Evolutionary conservation across 2,797 vertebrate genomes (phyloP), one percentile per base, ranked within the genome.

Genomic region (Eulemur rubriventer): DNA sequence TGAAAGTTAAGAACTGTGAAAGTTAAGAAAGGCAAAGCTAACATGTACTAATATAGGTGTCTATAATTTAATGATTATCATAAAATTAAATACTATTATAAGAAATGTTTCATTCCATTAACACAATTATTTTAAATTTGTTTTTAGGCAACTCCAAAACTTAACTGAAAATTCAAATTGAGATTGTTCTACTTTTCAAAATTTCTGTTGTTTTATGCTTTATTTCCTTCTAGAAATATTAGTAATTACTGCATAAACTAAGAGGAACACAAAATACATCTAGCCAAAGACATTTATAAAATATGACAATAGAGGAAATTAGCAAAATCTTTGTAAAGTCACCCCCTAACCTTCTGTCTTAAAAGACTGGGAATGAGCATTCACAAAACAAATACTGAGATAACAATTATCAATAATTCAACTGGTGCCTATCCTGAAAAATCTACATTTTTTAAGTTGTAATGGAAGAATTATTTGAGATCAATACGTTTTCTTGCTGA

Each of bases 1-100:
- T 24, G 83, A 93, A 61, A 95, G 65, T 59, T 88, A 55, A 98
- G 52, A 33, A 33, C 20, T 73, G 33, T 50, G 50, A 52, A 52
- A 52, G 17, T 57, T 57, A 57, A 11, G 55, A 57, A 35, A 24
- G 48, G 10, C 26, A 95, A 91, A 95, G 17, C 0, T 22, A 80
- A 38, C 1, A 38, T 75, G 26, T 41, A 55, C 20, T 55, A 50
- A 81, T 1, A 24, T 0, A 0, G 24, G 48, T 70, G 1, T 17
- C 20, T 83, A 52, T 82, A 76, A 89, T 89, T 35, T 13, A 69
- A 57, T 28, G 41, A 65, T 14, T 63, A 4, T 0, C 16, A 83
- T 18, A 79, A 7, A 78, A 79, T 5, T 82, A 2, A 50, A 95
- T 86, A 41, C 52, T 46, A 67, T 57, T 92, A 82, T 22, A 65